These are phyloP conservation scores for Hyperopisus bebe DNA, from an alignment of 2,113 vertebrate species.

Conservation along the genomic window DNA sequence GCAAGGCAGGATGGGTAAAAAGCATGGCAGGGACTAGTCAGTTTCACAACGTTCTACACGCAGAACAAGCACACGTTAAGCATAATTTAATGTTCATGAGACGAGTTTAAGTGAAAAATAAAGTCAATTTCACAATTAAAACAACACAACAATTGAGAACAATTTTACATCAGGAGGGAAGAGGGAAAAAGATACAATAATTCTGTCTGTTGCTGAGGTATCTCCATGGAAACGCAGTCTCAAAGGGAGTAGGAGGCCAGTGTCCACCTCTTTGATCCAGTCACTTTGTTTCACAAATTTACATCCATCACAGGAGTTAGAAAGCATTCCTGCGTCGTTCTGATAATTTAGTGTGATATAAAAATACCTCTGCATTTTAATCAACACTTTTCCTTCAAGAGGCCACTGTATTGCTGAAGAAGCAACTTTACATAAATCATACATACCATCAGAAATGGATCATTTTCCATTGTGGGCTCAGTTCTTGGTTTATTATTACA, in stretches of 20 bases:
- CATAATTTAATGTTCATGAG: neutral
- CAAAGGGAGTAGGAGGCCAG: neutral
- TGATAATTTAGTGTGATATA: neutral
- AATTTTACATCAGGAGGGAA: neutral
- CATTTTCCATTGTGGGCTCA: neutral
- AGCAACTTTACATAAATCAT: neutral
- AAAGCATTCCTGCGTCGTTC: neutral
- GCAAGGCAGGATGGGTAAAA: neutral
- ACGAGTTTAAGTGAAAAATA: neutral
- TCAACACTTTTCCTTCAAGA: neutral
- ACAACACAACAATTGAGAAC: neutral
- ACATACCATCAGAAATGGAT: neutral
- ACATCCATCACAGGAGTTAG: neutral
- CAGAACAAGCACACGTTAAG: neutral
- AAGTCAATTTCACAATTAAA: neutral
- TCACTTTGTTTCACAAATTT: neutral
- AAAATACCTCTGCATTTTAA: neutral
- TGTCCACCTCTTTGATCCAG: neutral
- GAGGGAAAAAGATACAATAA: neutral
- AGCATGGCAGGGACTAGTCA: neutral
- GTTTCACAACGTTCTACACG: neutral
- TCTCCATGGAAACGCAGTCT: conserved; percentile 21
- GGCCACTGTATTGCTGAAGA: neutral
- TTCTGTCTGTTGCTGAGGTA: neutral
- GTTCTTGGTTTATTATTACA: neutral